Base-by-base conservation (phyloP, 2,888 invertebrate species). In the Dolomedes plantarius region DNA sequence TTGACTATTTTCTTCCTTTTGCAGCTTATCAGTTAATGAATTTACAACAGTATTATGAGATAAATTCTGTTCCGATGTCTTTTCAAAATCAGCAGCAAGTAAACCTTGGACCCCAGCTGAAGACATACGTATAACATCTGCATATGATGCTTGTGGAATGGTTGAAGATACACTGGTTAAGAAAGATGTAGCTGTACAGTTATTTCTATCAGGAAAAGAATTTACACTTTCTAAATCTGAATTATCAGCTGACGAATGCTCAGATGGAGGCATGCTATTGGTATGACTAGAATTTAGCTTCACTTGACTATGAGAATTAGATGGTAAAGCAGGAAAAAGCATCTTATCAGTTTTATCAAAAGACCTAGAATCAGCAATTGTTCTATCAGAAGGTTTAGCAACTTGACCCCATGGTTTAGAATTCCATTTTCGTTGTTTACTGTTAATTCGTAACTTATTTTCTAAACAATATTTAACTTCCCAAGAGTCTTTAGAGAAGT, bases 161-260 rank as follows among this genome's bases (percentile, higher is more conserved):
- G 90, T 90, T 19, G 90, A 90, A 82, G 89, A 89, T 6, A 23
- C 56, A 64, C 27, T 71, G n/a, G 56, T 28, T 65, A n/a, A n/a
- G n/a, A 32, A 65, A 31, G 46, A n/a, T 28, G 56, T n/a, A 1
- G 69, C 9, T 29, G 16, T 64, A 29, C 50, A 56, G 46, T 23
- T 29, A 31, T 56, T 68, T 29, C 92, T 92, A 69, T 95, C 94
- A 32, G 96, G 96, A 90, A 96, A 92, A 89, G 96, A 96, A 92
- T 96, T 95, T 89, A 96, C 95, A 19, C 96, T 96, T 91, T 96
- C 96, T 90, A 95, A 93, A 92, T 95, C 95, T 77, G 91, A 91
- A 90, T 95, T 95, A 89, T 96, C 96, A 91, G 95, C 96, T 88
- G 95, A 95, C 19, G 88, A 89, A 92, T 96, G 95, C 90, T 96